These are phyloP conservation scores for Crossocerus cetratus DNA, from an alignment of 2,888 invertebrate genomes.

Conservation along the genomic window DNA sequence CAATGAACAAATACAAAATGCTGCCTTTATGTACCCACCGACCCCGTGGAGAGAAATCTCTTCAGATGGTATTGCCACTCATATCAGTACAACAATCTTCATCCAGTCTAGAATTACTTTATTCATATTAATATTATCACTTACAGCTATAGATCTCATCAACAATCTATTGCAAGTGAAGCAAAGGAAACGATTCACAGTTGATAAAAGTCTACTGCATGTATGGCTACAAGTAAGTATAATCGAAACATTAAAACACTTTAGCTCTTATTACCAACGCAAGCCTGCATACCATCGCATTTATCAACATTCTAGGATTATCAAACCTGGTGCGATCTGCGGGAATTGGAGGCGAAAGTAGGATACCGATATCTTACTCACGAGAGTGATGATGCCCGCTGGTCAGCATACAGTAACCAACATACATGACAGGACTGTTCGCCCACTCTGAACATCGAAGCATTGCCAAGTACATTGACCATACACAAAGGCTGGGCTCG, in stretches of 20 bases:
- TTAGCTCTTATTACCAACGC: background rate
- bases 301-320: conserved; percentile 81
- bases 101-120: background rate
- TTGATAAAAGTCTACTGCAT: conserved; percentile 96
- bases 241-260: background rate
- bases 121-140: conserved; percentile 8
- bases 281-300: too few relatives aligned
- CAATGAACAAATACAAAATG: conserved; percentile 99
- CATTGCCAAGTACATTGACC: conserved; percentile 71
- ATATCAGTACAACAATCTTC: background rate
- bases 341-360: conserved; percentile 88
- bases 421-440: conserved; percentile 72
- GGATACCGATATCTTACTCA: conserved; percentile 92
- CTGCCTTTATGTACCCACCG: conserved; percentile 99
- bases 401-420: conserved; percentile 80
- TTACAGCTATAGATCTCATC: conserved; percentile 95
- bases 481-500: conserved; percentile 78
- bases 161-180: conserved; percentile 98
- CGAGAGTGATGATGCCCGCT: conserved; percentile 94
- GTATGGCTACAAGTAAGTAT: conserved; percentile 93
- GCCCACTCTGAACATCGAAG: conserved; percentile 65
- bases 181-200: conserved; percentile 95
- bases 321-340: conserved; percentile 96
- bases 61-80: conserved; percentile 83
- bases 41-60: conserved; percentile 99